Base-by-base conservation (phyloP, 2,888 invertebrate species). In the Melipona bicolor region DNA sequence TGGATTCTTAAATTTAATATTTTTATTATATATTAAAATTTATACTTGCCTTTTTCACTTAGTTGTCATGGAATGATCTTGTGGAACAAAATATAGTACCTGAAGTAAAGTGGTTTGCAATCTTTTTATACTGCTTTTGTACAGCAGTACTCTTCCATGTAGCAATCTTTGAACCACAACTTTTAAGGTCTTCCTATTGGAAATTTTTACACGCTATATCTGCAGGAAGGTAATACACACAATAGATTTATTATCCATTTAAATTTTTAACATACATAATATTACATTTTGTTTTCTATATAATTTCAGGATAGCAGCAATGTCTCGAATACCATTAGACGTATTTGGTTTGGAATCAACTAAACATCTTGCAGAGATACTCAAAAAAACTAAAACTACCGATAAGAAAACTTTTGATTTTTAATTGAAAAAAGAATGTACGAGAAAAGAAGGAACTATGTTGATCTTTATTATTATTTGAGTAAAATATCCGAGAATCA, bases 131-230 rank as follows among this genome's bases (percentile, higher is more conserved):
- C 93, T 96, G 97, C 86, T 95, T 97, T 83, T 97, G 97, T 87
- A 98, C 98, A 6, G 97, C 97, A 19, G 95, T 97, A 84, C 95
- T 98, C 59, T 97, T 98, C 93, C 97, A 97, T 94, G 96, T 96
- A 11, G 97, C 97, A 75, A 96, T 97, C 59, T 91, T 98, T 81
- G 98, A 98, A 93, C 97, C 98, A 0, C 96, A 97, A 81, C 97
- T 96, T 91, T 94, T 98, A 85, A 95, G 98, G 86, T 95, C 96
- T n/a, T 97, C 97, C 77, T 98, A 98, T 94, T 97, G 97, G 96
- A 97, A 97, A 92, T 98, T 98, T 94, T 95, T 98, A 64, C 96
- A 96, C 86, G 96, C 96, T 82, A 95, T 98, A 84, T 98, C 98
- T 0, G 97, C 97, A 65, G 96, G 96, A 93, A 95, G 96, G 96